Conservation (phyloP, 1,140 invertebrate genomes). For the Saxidomus purpurata region DNA sequence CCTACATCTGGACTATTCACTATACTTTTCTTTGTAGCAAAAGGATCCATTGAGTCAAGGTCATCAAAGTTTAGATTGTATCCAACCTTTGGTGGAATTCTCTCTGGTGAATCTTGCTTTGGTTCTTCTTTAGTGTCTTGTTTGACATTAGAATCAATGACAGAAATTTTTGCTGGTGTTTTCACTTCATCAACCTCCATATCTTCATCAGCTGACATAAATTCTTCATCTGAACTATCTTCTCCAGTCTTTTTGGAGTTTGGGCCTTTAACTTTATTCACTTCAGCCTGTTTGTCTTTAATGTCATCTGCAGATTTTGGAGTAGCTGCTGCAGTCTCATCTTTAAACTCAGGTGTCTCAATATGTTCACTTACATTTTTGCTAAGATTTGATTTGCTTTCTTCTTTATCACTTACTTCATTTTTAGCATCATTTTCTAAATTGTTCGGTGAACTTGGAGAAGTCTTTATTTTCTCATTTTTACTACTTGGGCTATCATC, state of each 20-base stretch:
- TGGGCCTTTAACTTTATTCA: neutral
- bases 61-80: constrained; percentile 65
- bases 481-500: neutral
- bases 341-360: neutral
- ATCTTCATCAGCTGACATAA: constrained; percentile 59
- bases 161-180: neutral
- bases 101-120: constrained; percentile 40
- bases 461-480: neutral
- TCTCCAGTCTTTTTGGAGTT: neutral
- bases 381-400: neutral
- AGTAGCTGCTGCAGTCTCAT: neutral
- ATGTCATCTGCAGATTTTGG: neutral
- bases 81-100: constrained; percentile 44
- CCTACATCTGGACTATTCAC: constrained; percentile 57
- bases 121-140: neutral
- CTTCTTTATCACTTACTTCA: neutral
- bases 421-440: neutral
- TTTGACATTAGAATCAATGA: neutral
- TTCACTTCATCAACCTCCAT: constrained; percentile 47
- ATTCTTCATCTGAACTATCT: constrained; percentile 50
- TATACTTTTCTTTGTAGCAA: constrained; percentile 49
- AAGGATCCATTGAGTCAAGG: constrained; percentile 48
- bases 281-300: neutral
- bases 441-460: neutral
- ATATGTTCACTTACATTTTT: neutral